Base-by-base conservation (phyloP, 2,113 vertebrate species). In the Colinus virginianus region DNA sequence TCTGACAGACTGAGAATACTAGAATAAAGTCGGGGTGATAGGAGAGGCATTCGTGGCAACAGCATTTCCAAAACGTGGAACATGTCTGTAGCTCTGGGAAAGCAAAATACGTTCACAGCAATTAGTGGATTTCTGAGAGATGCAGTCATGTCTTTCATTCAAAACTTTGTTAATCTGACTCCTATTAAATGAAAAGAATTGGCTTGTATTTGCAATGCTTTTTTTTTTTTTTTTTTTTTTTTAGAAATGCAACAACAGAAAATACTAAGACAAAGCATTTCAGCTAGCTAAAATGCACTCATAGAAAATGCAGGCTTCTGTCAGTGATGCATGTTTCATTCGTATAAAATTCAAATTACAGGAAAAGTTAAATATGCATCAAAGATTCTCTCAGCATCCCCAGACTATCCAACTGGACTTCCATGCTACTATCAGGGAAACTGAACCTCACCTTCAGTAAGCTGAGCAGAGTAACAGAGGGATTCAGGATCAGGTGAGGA, bases 111-210 rank as follows among this genome's bases (percentile, higher is more conserved):
- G 81, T 82, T 36, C 74, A 88, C 49, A 45, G 43, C 32, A 90
- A 48, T 87, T 80, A 81, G 74, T 7, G 84, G 46, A 74, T 93
- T 94, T 93, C 89, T 85, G 51, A 93, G 64, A 89, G 63, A 46
- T 56, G 75, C 3, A 3, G 68, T 91, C 84, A 89, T 13, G 13
- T 85, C 91, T 85, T 87, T 79, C 63, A 79, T 69, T 45, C 36
- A 87, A 86, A 87, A 78, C 28, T 68, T 90, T 51, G 80, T 43
- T 86, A 51, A 89, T 67, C 48, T 79, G 75, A 81, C 77, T 93
- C 61, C 59, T 20, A 56, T 49, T 19, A 88, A 61, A 88, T 48
- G 8, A 95, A 90, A 84, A 78, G 28, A 80, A 91, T 36, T 70
- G 61, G 40, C 32, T 74, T 79, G 25, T 77, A 76, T 93, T 92